Evolutionary conservation across 2,888 invertebrate genomes (phyloP).

Genomic region (Dilophus febrilis): DNA sequence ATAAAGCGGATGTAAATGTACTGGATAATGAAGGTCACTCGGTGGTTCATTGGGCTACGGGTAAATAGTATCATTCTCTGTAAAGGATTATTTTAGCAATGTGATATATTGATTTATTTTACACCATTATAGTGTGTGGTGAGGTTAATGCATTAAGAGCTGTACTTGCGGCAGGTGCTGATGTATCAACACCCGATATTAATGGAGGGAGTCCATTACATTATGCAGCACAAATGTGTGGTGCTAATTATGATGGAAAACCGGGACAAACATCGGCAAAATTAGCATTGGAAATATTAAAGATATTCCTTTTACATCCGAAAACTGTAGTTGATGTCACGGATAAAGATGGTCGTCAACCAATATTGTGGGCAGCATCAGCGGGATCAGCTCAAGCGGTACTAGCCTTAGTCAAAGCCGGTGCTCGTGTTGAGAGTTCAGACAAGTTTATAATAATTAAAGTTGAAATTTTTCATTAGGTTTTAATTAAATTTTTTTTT

Average conservation of each 20-base stretch:
- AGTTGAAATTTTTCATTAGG: too few species aligned
- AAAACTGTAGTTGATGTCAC: constrained; percentile 68
- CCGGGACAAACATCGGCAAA: constrained; percentile 21
- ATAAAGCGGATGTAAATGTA: constrained; percentile 77
- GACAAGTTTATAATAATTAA: too few species aligned
- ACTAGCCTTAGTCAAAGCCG: constrained; percentile 70
- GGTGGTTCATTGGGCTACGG: constrained; percentile 96
- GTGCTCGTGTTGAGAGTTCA: constrained; percentile 61
- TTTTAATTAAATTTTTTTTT: not conserved
- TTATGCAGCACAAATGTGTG: constrained; percentile 95
- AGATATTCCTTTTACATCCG: constrained; percentile 60
- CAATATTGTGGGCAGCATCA: constrained; percentile 93
- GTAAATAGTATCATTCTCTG: constrained; percentile 40
- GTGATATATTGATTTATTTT: too few species aligned
- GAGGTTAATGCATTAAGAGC: constrained; percentile 77
- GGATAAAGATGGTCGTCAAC: constrained; percentile 87
- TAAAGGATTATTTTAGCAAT: too few species aligned
- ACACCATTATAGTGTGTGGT: constrained; percentile 59
- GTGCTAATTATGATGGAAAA: constrained; percentile 50
- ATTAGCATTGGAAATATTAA: constrained; percentile 41
- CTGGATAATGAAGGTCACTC: constrained; percentile 90
- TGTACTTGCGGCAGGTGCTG: constrained; percentile 70
- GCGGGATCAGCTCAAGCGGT: constrained; percentile 90
- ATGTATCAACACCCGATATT: constrained; percentile 75
- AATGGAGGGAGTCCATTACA: constrained; percentile 92